These are phyloP conservation scores for Lates japonicus DNA, from an alignment of 2,797 vertebrate genomes.

Conservation along the genomic window DNA sequence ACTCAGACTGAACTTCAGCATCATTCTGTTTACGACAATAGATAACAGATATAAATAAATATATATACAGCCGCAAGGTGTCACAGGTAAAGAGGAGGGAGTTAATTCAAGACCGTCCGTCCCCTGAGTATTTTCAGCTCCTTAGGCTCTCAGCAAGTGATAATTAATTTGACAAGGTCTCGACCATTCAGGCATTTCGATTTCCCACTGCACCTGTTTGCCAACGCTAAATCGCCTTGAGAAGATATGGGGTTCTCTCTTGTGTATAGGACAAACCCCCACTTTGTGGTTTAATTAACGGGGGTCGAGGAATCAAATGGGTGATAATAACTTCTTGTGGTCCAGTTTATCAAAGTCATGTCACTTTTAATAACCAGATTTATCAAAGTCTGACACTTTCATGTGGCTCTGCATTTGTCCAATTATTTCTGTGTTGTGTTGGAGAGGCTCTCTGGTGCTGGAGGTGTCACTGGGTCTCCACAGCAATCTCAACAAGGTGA, in stretches of 20 bases:
- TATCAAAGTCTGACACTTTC: constrained; percentile 6
- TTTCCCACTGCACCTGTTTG: constrained; percentile 44
- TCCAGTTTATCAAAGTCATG: constrained; percentile 11
- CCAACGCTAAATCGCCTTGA: constrained; percentile 8
- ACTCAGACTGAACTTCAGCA: neutral
- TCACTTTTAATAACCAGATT: constrained; percentile 28
- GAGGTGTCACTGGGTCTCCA: neutral
- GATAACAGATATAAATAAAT: neutral
- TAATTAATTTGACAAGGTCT: constrained; percentile 73
- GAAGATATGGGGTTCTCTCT: neutral
- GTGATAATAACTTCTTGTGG: constrained; percentile 37
- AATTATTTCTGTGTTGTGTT: neutral
- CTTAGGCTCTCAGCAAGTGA: constrained; percentile 35
- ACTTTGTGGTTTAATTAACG: constrained; percentile 43
- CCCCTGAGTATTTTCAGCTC: constrained; percentile 35
- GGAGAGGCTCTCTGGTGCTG: neutral
- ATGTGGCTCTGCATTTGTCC: neutral
- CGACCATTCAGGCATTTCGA: constrained; percentile 46
- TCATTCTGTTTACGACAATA: neutral
- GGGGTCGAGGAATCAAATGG: constrained; percentile 22
- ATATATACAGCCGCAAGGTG: neutral
- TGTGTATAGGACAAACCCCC: neutral
- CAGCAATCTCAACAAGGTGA: neutral
- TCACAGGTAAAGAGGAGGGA: neutral
- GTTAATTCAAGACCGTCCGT: neutral